Evolutionary conservation across 2,888 invertebrate genomes (phyloP).

Genomic region (Sympetrum striolatum): DNA sequence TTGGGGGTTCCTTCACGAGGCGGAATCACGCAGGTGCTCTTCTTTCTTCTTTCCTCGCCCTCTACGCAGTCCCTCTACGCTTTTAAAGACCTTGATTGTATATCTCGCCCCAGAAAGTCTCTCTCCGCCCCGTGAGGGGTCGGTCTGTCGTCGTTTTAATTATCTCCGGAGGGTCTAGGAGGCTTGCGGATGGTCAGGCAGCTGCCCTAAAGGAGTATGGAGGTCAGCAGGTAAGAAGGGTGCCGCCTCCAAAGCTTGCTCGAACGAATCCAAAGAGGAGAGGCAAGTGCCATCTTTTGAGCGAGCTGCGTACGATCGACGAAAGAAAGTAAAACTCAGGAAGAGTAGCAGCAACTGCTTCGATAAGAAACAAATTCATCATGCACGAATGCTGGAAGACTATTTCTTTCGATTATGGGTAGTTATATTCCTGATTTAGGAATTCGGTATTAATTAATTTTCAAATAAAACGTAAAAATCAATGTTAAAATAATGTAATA

Average conservation of each 20-base stretch:
- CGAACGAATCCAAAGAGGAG: neutral
- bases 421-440: no score
- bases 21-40: constrained; percentile 12
- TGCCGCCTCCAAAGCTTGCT: neutral
- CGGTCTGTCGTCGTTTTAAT: constrained; percentile 32
- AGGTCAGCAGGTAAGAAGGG: constrained; percentile 25
- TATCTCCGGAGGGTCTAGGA: neutral
- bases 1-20: neutral
- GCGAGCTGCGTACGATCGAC: neutral
- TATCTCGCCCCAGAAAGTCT: neutral
- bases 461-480: no score
- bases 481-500: no score
- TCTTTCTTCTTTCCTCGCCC: neutral
- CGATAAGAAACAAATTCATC: no score
- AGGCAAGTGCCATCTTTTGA: constrained; percentile 24
- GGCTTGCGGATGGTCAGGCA: constrained; percentile 28
- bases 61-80: neutral
- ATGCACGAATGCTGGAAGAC: neutral
- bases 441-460: no score
- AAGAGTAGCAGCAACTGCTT: neutral
- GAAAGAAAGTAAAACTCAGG: neutral
- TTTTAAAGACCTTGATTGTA: neutral
- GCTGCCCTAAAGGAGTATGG: constrained; percentile 15
- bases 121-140: neutral
- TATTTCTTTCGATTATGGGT: no score